phyloP scores from a whole-genome alignment of 2,797 vertebrate species.

The Liasis olivaceus region DNA sequence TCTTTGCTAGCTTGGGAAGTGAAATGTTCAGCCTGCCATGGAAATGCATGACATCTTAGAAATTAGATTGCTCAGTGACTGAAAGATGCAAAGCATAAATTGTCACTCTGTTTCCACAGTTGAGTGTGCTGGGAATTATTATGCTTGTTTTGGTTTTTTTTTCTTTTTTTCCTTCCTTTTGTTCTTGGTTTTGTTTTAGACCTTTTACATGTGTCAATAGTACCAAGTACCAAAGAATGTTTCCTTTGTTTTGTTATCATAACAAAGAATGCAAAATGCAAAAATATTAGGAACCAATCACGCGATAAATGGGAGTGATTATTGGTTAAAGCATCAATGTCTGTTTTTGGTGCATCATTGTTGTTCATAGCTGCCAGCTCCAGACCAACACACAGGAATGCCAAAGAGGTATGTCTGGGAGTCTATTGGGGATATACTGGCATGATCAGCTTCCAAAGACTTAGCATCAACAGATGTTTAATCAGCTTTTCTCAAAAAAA shows the following conservation, averaged over 20 bases:
- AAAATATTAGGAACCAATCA: not conserved
- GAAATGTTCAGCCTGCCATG: slow-evolving; percentile 28
- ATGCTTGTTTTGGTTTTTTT: not conserved
- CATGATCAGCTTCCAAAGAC: not conserved
- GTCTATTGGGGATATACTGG: not conserved
- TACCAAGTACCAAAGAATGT: not conserved
- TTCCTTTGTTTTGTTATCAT: not conserved
- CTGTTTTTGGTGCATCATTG: not conserved
- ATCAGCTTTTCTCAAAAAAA: not conserved
- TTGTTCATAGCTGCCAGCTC: not conserved
- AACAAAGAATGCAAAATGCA: not conserved
- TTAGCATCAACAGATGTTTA: not conserved
- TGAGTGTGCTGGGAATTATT: not conserved
- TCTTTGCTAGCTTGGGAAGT: slow-evolving; percentile 4
- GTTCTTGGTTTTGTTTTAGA: not conserved
- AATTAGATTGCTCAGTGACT: slow-evolving; percentile 19
- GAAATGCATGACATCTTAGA: slow-evolving; percentile 10
- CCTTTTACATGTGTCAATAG: slow-evolving; percentile 13
- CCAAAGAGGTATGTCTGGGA: not conserved
- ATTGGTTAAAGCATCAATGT: not conserved
- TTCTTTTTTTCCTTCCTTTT: not conserved
- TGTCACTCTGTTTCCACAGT: not conserved
- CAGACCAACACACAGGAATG: not conserved
- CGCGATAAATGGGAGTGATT: not conserved
- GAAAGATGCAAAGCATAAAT: slow-evolving; percentile 11